Conservation (phyloP, 2,888 invertebrate species). For the Taenaris catops region DNA sequence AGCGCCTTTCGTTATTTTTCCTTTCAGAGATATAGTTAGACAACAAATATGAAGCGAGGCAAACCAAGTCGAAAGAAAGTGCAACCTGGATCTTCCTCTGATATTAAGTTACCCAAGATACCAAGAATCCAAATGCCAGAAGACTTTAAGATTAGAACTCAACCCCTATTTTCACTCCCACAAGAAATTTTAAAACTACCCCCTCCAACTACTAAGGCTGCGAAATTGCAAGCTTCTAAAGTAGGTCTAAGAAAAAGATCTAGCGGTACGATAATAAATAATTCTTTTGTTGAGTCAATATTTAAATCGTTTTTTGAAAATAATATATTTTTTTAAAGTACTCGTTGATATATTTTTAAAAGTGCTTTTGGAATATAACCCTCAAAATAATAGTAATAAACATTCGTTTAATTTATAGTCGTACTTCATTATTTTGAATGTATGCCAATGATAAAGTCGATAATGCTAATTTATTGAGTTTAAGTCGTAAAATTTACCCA, state of each 20-base stretch:
- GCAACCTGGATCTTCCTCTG: slow-evolving; percentile 60
- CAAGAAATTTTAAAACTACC: slow-evolving; percentile 79
- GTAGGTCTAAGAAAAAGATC: slow-evolving; percentile 42
- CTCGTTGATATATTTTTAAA: too few species aligned
- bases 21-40: neutral
- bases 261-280: slow-evolving; percentile 57
- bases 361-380: too few species aligned
- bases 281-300: too few species aligned
- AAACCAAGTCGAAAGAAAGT: slow-evolving; percentile 64
- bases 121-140: slow-evolving; percentile 75
- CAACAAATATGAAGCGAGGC: slow-evolving; percentile 35
- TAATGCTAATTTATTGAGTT: too few species aligned
- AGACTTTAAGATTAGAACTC: slow-evolving; percentile 76
- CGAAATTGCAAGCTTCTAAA: slow-evolving; percentile 45
- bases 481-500: too few species aligned
- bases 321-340: too few species aligned
- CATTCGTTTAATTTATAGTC: too few species aligned
- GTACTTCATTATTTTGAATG: too few species aligned
- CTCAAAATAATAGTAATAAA: too few species aligned
- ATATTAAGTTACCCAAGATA: slow-evolving; percentile 74
- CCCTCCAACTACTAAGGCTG: slow-evolving; percentile 49
- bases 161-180: slow-evolving; percentile 82
- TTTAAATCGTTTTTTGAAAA: too few species aligned
- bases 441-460: too few species aligned
- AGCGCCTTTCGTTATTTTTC: too few species aligned